These are phyloP conservation scores for Anhinga anhinga DNA, from an alignment of 2,113 vertebrate species.

Conservation along the genomic window DNA sequence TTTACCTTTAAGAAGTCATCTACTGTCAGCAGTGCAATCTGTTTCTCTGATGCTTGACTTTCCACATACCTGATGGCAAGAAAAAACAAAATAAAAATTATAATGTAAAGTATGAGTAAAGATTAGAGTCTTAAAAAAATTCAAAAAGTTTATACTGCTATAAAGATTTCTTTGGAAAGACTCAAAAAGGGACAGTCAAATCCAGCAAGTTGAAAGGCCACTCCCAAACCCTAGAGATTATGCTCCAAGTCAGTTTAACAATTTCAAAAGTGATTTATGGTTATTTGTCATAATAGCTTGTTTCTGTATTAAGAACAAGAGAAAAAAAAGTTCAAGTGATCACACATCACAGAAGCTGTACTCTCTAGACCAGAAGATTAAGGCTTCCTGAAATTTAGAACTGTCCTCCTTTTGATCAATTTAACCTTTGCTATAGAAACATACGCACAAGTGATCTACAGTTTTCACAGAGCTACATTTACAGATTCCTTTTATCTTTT, in stretches of 20 bases:
- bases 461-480: neutral
- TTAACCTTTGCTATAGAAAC: neutral
- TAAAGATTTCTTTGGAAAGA: neutral
- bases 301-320: neutral
- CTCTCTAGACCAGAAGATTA: neutral
- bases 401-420: neutral
- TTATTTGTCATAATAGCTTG: neutral
- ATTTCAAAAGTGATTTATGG: neutral
- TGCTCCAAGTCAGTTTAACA: neutral
- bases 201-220: neutral
- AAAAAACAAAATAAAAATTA: neutral
- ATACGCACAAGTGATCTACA: neutral
- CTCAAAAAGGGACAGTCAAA: neutral
- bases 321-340: neutral
- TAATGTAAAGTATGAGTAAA: neutral
- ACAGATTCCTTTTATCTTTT: neutral
- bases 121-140: neutral
- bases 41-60: constrained; percentile 79
- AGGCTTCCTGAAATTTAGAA: neutral
- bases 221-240: neutral
- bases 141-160: neutral
- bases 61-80: constrained; percentile 83
- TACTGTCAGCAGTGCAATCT: constrained; percentile 78
- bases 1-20: constrained; percentile 87
- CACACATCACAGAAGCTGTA: neutral